These are phyloP conservation scores for Caprella mutica DNA, from an alignment of 2,888 invertebrate genomes.

Conservation along the genomic window DNA sequence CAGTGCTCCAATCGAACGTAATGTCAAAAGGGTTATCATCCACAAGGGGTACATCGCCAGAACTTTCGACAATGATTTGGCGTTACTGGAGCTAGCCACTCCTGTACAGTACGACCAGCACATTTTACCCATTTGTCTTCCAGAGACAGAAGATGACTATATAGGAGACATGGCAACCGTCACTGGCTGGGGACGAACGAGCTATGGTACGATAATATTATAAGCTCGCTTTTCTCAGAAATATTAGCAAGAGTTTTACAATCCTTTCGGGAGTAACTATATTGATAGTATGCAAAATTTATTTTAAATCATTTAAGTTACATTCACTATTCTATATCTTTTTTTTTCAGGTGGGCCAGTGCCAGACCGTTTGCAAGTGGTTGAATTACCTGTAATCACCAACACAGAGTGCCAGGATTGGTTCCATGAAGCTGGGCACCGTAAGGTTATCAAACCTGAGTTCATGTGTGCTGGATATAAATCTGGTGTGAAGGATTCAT, in stretches of 20 bases:
- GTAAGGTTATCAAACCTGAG: conserved; percentile 71
- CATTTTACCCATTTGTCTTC: conserved; percentile 87
- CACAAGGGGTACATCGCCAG: conserved; percentile 79
- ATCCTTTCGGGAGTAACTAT: too few species aligned
- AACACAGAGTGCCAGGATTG: conserved; percentile 85
- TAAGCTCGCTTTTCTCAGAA: background rate
- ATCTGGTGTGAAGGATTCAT: conserved; percentile 81
- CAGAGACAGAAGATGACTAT: conserved; percentile 54
- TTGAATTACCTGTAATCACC: conserved; percentile 79
- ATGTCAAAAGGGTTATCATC: conserved; percentile 74
- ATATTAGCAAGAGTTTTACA: too few species aligned
- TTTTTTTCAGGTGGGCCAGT: conserved; percentile 57
- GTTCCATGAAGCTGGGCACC: conserved; percentile 81
- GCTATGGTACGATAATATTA: conserved; percentile 53
- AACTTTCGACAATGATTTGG: conserved; percentile 84
- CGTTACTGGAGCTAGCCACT: conserved; percentile 69
- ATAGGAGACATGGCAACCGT: conserved; percentile 78
- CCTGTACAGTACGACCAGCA: conserved; percentile 72
- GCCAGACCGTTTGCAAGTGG: conserved; percentile 78
- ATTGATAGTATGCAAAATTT: too few species aligned
- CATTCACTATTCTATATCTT: background rate
- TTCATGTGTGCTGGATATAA: conserved; percentile 88
- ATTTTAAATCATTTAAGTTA: too few species aligned
- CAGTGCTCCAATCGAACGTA: conserved; percentile 53
- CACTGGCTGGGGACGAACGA: conserved; percentile 83